Evolutionary conservation across 2,888 invertebrate genomes (phyloP).

Genomic region (Drosophila nr. perissopoda): DNA sequence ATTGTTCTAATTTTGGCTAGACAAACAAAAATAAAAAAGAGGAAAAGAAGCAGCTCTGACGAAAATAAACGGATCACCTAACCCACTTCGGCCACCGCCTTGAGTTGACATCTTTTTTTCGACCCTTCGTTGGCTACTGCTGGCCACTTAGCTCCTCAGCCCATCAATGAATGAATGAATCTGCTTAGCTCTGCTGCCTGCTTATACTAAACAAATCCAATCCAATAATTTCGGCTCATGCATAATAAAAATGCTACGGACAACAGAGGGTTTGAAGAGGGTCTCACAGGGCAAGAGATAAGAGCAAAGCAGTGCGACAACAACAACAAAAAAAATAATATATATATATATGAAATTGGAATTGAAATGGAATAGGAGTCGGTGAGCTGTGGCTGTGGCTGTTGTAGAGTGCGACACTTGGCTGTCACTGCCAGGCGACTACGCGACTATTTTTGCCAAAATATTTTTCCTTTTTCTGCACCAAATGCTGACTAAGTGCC

Average conservation of each 20-base stretch:
- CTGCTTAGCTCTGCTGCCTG: constrained; percentile 47
- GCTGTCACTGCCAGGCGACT: constrained; percentile 62
- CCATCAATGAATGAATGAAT: constrained; percentile 12
- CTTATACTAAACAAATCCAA: constrained; percentile 60
- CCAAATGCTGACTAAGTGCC: constrained; percentile 76
- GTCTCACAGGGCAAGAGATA: constrained; percentile 29
- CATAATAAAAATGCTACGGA: constrained; percentile 67
- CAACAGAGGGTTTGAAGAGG: constrained; percentile 58
- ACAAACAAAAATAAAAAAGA: not conserved
- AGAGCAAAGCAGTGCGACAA: not conserved
- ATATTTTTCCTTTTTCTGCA: constrained; percentile 48
- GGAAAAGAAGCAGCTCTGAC: not conserved
- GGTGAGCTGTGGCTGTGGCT: not conserved
- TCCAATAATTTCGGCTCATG: constrained; percentile 59
- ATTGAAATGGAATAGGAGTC: constrained; percentile 24
- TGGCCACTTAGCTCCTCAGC: constrained; percentile 48
- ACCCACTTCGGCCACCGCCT: not conserved
- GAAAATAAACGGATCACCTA: not conserved
- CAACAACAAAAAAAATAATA: too few species aligned
- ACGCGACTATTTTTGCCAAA: constrained; percentile 65
- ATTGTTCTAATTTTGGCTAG: constrained; percentile 22
- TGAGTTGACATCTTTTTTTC: constrained; percentile 17
- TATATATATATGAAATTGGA: constrained; percentile 37
- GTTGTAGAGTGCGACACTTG: constrained; percentile 62
- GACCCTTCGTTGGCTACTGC: constrained; percentile 22